Evolutionary conservation across 1,140 invertebrate genomes (phyloP), one percentile per base, ranked within the genome.

Genomic region (Neodiprion pinetum): DNA sequence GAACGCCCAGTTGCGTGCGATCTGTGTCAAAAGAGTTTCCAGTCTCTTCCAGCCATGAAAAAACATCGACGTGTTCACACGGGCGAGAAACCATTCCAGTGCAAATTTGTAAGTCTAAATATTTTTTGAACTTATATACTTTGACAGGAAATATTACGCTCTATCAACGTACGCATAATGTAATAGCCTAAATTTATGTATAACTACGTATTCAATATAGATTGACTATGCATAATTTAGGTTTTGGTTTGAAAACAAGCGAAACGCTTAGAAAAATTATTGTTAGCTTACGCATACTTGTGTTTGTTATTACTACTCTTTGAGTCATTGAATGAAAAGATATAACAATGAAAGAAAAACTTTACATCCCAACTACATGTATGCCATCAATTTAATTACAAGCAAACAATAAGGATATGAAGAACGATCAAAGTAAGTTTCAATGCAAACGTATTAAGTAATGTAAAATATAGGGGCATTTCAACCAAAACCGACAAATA

Each of bases 21-120:
- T 83, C 84, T 93, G 76, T 93, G 93, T 80, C 83, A 89, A 1
- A 93, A 93, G 81, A 84, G 87, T 67, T 95, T 95, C 85, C 91
- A 93, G 8, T 93, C 93, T 1, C 90, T 90, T 78, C 91, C 93
- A 48, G 93, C 93, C 14, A 90, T 95, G 79, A 94, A 94, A 80
- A 95, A 95, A 79, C 95, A 96, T 85, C 87, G 93, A 53, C 90
- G 94, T 48, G 93, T 93, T 83, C 95, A 96, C 82, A 96, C 95
- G 2, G 95, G 95, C 74, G 94, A 96, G 85, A 93, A 93, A 80
- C 94, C 94, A 2, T 93, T 93, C 80, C 90, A 92, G 78, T 94
- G 93, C 82, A 89, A 90, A 80, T 89, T 90, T 83, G 92, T 93
- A 86, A 85, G 90, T 88, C 77, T 17, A 71, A 23, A 72, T 12